Percentiles rank a stretch among this genome's conserved stretches.
phyloP scores from a whole-genome alignment of 2,113 vertebrate species.

The Carassius carassius region DNA sequence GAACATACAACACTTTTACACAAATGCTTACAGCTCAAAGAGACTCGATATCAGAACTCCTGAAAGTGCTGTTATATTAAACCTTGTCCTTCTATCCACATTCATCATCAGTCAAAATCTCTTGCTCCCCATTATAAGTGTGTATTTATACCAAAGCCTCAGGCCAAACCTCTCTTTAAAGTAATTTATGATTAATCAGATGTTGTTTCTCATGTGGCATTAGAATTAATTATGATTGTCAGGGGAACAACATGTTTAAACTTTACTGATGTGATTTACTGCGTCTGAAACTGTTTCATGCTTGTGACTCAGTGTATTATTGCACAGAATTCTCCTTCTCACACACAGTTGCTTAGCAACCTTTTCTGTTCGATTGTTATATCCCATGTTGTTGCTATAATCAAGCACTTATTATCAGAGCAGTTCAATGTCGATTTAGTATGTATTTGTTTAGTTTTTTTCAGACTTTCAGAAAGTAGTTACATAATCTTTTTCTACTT shows the following conservation, averaged over 20 bases:
- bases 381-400: conserved; percentile 32
- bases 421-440: conserved; percentile 43
- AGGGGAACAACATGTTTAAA: conserved; percentile 43
- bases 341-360: conserved; percentile 75
- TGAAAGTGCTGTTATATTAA: background rate
- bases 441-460: conserved; percentile 32
- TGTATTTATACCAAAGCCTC: conserved; percentile 34
- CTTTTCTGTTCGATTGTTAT: conserved; percentile 55
- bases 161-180: conserved; percentile 9
- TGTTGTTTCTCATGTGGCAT: conserved; percentile 39
- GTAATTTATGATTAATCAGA: conserved; percentile 28
- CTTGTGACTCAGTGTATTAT: conserved; percentile 27
- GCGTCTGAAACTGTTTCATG: conserved; percentile 34
- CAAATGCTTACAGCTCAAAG: background rate
- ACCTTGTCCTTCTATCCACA: background rate
- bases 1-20: conserved; percentile 50
- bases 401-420: conserved; percentile 26
- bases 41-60: background rate
- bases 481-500: background rate
- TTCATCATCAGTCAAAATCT: conserved; percentile 1
- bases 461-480: background rate
- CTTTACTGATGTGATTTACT: conserved; percentile 40
- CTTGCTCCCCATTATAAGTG: background rate
- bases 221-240: conserved; percentile 51
- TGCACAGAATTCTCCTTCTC: conserved; percentile 56